A percentile compares a stretch with the other conserved stretches of the same genome.
Conservation (phyloP, 2,797 vertebrate genomes). For the Heterohyrax brucei region DNA sequence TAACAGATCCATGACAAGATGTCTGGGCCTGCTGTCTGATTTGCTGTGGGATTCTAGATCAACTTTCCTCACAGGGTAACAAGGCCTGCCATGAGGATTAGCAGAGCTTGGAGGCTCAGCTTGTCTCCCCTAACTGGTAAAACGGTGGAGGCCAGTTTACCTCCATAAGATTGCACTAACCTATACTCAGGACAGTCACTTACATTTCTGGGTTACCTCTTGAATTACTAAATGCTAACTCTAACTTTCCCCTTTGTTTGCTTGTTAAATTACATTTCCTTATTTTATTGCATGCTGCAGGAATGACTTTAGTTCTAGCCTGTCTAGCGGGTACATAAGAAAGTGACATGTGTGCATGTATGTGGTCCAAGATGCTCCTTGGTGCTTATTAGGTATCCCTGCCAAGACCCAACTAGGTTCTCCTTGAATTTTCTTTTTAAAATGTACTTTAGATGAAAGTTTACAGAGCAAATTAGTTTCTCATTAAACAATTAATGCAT, state of each 20-base stretch:
- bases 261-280: neutral
- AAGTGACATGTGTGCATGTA: neutral
- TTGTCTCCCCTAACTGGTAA: rapidly evolving
- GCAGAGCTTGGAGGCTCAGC: neutral
- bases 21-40: neutral
- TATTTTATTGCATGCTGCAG: neutral
- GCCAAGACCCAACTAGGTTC: too few relatives aligned
- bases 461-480: too few relatives aligned
- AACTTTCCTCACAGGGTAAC: neutral
- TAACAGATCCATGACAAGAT: rapidly evolving
- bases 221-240: neutral
- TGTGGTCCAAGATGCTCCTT: neutral
- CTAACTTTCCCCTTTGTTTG: neutral
- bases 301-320: neutral
- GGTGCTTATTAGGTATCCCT: neutral
- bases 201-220: neutral
- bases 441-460: too few relatives aligned
- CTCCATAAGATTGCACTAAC: neutral
- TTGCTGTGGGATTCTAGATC: neutral
- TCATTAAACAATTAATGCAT: too few relatives aligned
- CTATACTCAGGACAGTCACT: neutral
- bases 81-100: neutral
- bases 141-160: neutral
- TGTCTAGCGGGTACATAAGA: neutral
- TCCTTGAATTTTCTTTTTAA: too few relatives aligned